Base-by-base conservation (phyloP, 1,140 invertebrate species). In the Lepidurus arcticus region DNA sequence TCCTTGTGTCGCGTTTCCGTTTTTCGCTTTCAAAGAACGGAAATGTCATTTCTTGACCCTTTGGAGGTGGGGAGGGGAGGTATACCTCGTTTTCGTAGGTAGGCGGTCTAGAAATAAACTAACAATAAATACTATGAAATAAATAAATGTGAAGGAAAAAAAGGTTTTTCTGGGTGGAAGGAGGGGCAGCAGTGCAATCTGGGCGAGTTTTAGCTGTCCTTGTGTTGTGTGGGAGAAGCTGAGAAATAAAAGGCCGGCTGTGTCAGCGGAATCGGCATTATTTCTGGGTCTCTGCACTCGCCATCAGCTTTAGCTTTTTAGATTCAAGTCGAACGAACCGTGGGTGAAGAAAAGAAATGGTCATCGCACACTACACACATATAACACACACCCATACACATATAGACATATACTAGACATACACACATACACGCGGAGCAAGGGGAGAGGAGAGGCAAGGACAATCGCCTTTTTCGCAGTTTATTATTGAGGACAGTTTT, bases 391-490 rank as follows among this genome's bases (percentile, higher is more conserved):
- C 53, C 16, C 45, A 47, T 16, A 47, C 47, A 65, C 47, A 65
- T 65, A 65, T 21, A 65, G 10, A 65, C 53, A 21, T 21, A 1
- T 53, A 53, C 24, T 24, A 34, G 34, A 21, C 21, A 13, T 65
- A 65, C 53, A 65, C 53, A 65, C 34, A 21, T 65, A 65, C 53
- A 65, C 53, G 8, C 16, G n/a, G 53, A 24, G 24, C 24, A 24
- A 24, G 24, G 24, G 24, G 24, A 24, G 24, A 24, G 24, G 24
- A 21, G 6, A n/a, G 21, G 4, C 16, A 13, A n/a, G 16, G 53
- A 65, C 53, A n/a, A 65, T 65, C 21, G 53, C 53, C 53, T 65
- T 65, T 65, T 65, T 65, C 53, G 16, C 53, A 21, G 53, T 65
- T n/a, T 65, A 65, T 65, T 65, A 65, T 65, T 21, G 53, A 21